Conservation (phyloP, 2,797 vertebrate species). For the Sebastes hubbsi region DNA sequence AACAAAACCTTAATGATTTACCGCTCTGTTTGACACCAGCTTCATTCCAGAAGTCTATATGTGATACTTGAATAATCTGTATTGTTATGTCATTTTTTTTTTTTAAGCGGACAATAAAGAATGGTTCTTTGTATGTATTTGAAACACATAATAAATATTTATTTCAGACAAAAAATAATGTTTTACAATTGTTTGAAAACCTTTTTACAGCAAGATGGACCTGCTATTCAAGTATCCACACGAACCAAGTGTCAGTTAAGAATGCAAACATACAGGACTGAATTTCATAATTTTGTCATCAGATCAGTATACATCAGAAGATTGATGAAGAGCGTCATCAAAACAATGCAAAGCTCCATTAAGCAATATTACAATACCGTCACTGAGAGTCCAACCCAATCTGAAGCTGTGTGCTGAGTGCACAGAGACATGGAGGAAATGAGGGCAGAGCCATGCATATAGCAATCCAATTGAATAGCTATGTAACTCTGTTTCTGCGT, state of each 20-base stretch:
- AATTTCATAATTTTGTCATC: slow-evolving; percentile 56
- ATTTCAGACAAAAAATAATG: slow-evolving; percentile 80
- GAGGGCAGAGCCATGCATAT: neutral
- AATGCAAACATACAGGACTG: slow-evolving; percentile 17
- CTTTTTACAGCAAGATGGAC: slow-evolving; percentile 66
- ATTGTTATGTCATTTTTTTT: neutral
- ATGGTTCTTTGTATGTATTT: slow-evolving; percentile 41
- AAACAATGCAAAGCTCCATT: slow-evolving; percentile 31
- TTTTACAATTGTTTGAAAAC: slow-evolving; percentile 74
- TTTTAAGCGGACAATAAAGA: neutral
- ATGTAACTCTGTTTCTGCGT: neutral
- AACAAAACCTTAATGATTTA: slow-evolving; percentile 9
- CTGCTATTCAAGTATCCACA: slow-evolving; percentile 66
- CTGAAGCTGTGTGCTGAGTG: neutral
- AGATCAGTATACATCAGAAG: slow-evolving; percentile 25
- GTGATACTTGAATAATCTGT: neutral
- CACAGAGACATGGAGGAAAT: neutral
- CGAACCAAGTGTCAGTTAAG: neutral
- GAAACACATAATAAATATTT: slow-evolving; percentile 83
- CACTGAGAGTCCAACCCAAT: neutral
- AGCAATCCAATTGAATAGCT: neutral
- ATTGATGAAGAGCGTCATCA: slow-evolving; percentile 6
- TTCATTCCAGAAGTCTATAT: neutral
- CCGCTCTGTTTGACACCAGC: neutral
- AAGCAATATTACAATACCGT: neutral